These are phyloP conservation scores for Adelosebastes latens DNA, from an alignment of 2,797 vertebrate species.

Conservation along the genomic window DNA sequence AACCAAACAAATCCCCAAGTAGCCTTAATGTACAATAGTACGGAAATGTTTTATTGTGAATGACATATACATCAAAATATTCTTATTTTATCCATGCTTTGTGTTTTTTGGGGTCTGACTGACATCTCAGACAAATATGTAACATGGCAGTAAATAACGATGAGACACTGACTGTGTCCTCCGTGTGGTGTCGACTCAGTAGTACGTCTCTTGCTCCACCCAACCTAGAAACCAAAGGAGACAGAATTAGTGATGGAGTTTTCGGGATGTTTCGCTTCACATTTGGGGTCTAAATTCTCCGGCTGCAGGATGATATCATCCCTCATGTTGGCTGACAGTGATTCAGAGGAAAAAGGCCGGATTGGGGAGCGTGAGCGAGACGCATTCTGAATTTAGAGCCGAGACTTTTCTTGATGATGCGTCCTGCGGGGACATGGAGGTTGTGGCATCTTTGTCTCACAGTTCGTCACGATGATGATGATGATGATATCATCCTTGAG, in stretches of 20 bases:
- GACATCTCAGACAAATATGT: constrained; percentile 66
- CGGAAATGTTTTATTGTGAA: constrained; percentile 71
- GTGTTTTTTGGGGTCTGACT: constrained; percentile 28
- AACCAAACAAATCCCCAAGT: constrained; percentile 19
- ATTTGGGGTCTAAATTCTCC: neutral
- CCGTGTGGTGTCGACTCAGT: constrained; percentile 78
- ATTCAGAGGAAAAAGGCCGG: constrained; percentile 18
- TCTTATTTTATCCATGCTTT: constrained; percentile 64
- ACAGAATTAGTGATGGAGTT: constrained; percentile 30
- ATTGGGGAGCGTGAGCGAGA: neutral
- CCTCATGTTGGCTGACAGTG: constrained; percentile 3
- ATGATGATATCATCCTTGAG: constrained; percentile 17
- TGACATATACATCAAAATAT: constrained; percentile 64
- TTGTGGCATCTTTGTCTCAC: constrained; percentile 17
- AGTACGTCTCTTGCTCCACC: constrained; percentile 98
- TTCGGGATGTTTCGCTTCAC: neutral
- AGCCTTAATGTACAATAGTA: constrained; percentile 37
- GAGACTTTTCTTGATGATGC: neutral
- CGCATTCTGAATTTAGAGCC: constrained; percentile 6
- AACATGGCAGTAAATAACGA: constrained; percentile 74
- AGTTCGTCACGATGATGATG: neutral
- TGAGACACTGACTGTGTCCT: constrained; percentile 43
- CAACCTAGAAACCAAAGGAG: constrained; percentile 86
- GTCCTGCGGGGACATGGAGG: constrained; percentile 14
- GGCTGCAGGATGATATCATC: constrained; percentile 16